phyloP scores from a whole-genome alignment of 2,113 vertebrate genomes.

The Cyphomyrus plagiostoma region DNA sequence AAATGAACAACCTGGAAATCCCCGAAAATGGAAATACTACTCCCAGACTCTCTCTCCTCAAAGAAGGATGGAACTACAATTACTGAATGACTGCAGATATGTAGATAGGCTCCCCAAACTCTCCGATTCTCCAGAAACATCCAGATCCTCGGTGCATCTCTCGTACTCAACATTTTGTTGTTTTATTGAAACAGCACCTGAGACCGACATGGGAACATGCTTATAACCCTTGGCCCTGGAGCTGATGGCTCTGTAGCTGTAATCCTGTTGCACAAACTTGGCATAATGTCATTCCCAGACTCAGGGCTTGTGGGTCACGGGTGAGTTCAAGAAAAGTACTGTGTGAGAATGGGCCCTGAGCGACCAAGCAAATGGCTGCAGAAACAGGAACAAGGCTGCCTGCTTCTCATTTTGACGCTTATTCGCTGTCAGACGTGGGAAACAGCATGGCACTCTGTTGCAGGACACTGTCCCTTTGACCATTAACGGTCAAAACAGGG shows the following conservation, averaged over 20 bases:
- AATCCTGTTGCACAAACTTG: background rate
- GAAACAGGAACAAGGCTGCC: background rate
- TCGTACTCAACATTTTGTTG: background rate
- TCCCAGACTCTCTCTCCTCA: background rate
- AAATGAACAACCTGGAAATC: background rate
- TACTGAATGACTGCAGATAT: background rate
- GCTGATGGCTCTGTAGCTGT: background rate
- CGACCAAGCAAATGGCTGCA: background rate
- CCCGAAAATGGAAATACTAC: background rate
- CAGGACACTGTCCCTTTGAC: constrained; percentile 10
- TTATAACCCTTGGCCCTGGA: background rate
- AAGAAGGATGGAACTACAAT: background rate
- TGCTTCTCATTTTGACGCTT: background rate
- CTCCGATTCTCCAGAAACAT: constrained; percentile 29
- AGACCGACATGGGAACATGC: constrained; percentile 27
- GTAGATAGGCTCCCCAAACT: background rate
- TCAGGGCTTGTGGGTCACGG: background rate
- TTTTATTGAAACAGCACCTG: background rate
- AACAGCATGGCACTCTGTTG: background rate
- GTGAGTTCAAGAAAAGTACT: background rate
- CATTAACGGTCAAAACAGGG: constrained; percentile 44
- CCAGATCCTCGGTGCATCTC: background rate
- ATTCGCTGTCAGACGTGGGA: constrained; percentile 5
- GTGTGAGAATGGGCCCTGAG: background rate
- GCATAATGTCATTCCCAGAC: constrained; percentile 5